Base-by-base conservation (phyloP, 2,113 vertebrate genomes). In the Acinonyx jubatus region DNA sequence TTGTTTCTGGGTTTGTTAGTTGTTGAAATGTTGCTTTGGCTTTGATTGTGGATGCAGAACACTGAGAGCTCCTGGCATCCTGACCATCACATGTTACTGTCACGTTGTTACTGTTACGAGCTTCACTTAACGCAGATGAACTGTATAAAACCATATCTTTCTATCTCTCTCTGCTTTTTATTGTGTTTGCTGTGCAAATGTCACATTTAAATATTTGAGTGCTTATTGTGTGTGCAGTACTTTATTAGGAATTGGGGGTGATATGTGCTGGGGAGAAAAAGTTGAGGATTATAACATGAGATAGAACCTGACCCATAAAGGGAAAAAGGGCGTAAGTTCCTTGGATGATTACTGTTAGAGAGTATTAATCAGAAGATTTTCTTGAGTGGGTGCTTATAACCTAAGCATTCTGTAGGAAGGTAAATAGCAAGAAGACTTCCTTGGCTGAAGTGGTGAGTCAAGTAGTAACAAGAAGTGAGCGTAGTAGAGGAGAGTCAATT, bases 391-490 rank as follows among this genome's bases (percentile, higher is more conserved):
- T 95, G 83, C 96, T 97, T 97, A 94, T 90, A 95, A 96, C 92
- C 78, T 95, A 95, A 97, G 96, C 96, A 96, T 98, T 97, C 96
- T 97, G 94, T 96, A 90, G 96, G 94, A 97, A 92, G 90, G 68
- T 97, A 97, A 97, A 98, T 95, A 97, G 94, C 87, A 95, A 96
- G 96, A 95, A 79, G 92, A 96, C 86, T 97, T 96, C n/a, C 78
- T 89, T 94, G 86, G 90, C 87, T 97, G 92, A 97, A 97, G 97
- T 94, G 95, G 82, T 90, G 92, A 98, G 89, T 98, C 95, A 97
- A 97, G 89, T 93, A 96, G 96, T 94, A 91, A 83, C 41, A 91
- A 97, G 91, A 90, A 95, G 86, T 86, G 79, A 96, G 88, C 79
- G 4, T 78, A 91, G 85, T 66, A 96, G 68, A 97, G 61, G 85